Evolutionary conservation across 2,888 invertebrate genomes (phyloP).

Genomic region (Watsonalla binaria): DNA sequence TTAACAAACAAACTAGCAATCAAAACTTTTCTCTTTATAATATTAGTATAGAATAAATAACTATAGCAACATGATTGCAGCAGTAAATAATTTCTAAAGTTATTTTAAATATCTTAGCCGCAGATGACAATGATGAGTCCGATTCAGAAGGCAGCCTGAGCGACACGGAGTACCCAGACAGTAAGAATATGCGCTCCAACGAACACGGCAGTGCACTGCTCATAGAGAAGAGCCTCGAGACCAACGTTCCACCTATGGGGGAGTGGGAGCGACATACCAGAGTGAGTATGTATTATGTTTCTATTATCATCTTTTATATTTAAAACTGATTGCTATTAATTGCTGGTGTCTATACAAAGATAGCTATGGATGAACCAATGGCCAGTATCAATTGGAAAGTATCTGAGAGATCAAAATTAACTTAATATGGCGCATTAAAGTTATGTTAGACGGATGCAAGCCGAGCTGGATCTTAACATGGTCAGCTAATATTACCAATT

Average conservation of each 20-base stretch:
- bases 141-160: slow-evolving; percentile 59
- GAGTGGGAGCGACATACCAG: slow-evolving; percentile 94
- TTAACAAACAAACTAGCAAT: too few species aligned
- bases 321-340: too few species aligned
- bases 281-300: slow-evolving; percentile 77
- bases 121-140: slow-evolving; percentile 33
- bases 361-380: too few species aligned
- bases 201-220: slow-evolving; percentile 40
- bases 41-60: too few species aligned
- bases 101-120: slow-evolving; percentile 30
- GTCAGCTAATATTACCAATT: too few species aligned
- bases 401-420: too few species aligned
- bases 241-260: slow-evolving; percentile 80
- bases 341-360: too few species aligned
- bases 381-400: too few species aligned
- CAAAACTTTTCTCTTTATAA: too few species aligned
- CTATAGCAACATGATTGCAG: slow-evolving; percentile 1
- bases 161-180: slow-evolving; percentile 65
- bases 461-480: too few species aligned
- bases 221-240: slow-evolving; percentile 80
- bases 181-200: slow-evolving; percentile 32
- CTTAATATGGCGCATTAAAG: too few species aligned
- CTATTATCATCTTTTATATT: background rate
- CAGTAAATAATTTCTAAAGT: slow-evolving; percentile 6
- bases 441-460: too few species aligned